phyloP scores from a whole-genome alignment of 1,140 invertebrate genomes.

The Gryllus bimaculatus region DNA sequence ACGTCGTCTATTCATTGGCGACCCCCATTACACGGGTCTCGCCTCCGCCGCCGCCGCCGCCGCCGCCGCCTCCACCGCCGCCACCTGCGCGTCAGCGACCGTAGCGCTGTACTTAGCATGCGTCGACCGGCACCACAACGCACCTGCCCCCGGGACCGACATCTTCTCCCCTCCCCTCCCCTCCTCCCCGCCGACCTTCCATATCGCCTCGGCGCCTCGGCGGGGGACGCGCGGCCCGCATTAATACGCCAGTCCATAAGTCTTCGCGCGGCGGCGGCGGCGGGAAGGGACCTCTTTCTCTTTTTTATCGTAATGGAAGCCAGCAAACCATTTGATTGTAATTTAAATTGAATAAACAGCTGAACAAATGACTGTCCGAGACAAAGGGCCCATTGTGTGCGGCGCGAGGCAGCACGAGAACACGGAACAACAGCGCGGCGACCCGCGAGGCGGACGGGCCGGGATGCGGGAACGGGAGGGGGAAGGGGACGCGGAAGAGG shows the following conservation, averaged over 20 bases:
- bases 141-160: too few relatives aligned
- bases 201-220: neutral
- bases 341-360: slow-evolving; percentile 6
- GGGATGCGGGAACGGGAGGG: too few relatives aligned
- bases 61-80: too few relatives aligned
- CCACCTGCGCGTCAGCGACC: too few relatives aligned
- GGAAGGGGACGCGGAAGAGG: too few relatives aligned
- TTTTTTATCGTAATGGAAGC: slow-evolving; percentile 5
- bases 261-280: neutral
- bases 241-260: slow-evolving; percentile 4
- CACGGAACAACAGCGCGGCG: neutral
- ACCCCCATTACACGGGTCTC: too few relatives aligned
- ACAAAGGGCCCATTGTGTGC: neutral
- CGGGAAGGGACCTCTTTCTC: neutral
- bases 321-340: slow-evolving; percentile 4
- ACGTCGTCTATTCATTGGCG: too few relatives aligned
- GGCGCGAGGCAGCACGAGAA: neutral
- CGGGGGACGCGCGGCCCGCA: neutral
- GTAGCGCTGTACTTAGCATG: too few relatives aligned
- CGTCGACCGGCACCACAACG: too few relatives aligned
- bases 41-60: too few relatives aligned
- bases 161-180: too few relatives aligned
- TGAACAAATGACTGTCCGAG: slow-evolving; percentile 3
- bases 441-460: neutral
- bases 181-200: neutral